These are phyloP conservation scores for Vespertilio murinus DNA, from an alignment of 2,797 vertebrate species.

Conservation along the genomic window DNA sequence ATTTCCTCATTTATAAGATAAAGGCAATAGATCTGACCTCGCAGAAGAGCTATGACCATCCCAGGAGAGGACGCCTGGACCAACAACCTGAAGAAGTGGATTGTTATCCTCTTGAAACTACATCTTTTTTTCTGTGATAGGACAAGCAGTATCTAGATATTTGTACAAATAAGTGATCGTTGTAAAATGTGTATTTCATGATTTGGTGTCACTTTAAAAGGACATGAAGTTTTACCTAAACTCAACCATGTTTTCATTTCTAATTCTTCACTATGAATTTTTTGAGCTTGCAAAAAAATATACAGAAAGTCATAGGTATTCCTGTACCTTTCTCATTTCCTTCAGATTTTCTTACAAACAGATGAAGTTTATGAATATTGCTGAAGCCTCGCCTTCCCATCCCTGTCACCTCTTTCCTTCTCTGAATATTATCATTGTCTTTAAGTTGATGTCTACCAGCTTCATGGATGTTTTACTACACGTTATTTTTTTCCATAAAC, in stretches of 20 bases:
- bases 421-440: not conserved
- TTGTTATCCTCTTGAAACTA: not conserved
- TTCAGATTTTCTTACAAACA: slow-evolving; percentile 26
- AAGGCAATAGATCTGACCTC: not conserved
- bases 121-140: not conserved
- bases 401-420: not conserved
- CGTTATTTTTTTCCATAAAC: not conserved
- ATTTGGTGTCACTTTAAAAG: not conserved
- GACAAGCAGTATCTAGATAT: not conserved
- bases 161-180: not conserved
- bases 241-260: not conserved
- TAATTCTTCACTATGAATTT: not conserved
- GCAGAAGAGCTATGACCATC: not conserved
- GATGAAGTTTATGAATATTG: not conserved
- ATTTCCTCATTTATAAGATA: not conserved
- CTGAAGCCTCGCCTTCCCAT: not conserved
- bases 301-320: not conserved
- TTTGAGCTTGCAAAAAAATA: not conserved
- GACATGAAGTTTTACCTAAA: not conserved
- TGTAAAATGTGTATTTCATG: not conserved
- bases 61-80: not conserved
- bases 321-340: not conserved
- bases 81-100: not conserved
- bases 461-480: not conserved
- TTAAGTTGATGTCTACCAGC: not conserved